Conservation (phyloP, 2,113 vertebrate species). For the Datnioides undecimradiatus region DNA sequence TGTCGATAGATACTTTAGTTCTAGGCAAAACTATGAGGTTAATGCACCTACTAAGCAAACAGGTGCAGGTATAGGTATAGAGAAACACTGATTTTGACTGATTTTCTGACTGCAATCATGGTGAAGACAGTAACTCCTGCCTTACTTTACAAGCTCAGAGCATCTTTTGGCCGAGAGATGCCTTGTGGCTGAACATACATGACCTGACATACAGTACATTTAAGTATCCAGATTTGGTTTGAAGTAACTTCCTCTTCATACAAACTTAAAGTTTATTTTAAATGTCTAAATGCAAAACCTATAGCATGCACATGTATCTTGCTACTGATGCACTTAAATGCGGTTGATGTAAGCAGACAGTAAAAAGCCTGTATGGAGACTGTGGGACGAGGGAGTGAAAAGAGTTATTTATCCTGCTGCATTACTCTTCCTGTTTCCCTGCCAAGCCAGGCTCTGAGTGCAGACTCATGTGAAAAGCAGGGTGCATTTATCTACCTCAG, state of each 20-base stretch:
- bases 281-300: background rate
- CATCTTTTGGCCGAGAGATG: too few relatives aligned
- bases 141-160: too few relatives aligned
- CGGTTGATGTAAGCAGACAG: conserved; percentile 2
- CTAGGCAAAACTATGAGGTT: too few relatives aligned
- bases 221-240: background rate
- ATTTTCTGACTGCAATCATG: too few relatives aligned
- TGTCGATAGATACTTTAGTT: too few relatives aligned
- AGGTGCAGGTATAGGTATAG: too few relatives aligned
- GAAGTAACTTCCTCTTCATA: background rate
- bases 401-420: conserved; percentile 22
- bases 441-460: conserved; percentile 30
- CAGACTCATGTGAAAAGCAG: conserved; percentile 31
- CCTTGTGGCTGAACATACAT: too few relatives aligned
- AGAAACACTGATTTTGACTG: too few relatives aligned
- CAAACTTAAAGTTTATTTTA: background rate
- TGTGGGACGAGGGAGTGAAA: background rate
- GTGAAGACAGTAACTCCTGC: too few relatives aligned
- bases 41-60: too few relatives aligned
- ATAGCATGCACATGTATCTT: background rate
- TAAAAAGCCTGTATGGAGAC: background rate
- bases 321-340: background rate
- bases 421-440: conserved; percentile 18
- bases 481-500: conserved; percentile 40
- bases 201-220: too few relatives aligned